A percentile compares a stretch with the other conserved stretches of the same genome.
These are phyloP conservation scores for Perithous albicinctus DNA, from an alignment of 2,888 invertebrate species.

Conservation along the genomic window DNA sequence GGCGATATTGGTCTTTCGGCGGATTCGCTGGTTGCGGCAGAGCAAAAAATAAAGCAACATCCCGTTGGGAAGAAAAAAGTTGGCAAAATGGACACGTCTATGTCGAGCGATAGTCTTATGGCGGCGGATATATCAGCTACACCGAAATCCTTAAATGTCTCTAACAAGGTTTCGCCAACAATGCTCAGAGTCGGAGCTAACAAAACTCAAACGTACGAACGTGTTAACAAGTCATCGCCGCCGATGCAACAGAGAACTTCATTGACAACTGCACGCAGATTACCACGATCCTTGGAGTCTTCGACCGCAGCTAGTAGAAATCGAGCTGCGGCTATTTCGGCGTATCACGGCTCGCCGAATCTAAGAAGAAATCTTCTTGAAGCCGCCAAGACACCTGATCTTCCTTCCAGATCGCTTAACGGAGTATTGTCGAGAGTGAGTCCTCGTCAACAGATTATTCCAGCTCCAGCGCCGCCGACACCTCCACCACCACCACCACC, in stretches of 20 bases:
- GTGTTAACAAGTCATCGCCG: constrained; percentile 79
- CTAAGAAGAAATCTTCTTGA: constrained; percentile 85
- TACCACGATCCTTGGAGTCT: constrained; percentile 80
- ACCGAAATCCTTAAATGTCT: constrained; percentile 77
- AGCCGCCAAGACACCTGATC: constrained; percentile 86
- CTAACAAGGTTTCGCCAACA: constrained; percentile 81
- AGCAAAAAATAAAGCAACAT: constrained; percentile 75
- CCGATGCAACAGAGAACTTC: constrained; percentile 79
- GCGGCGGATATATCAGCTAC: constrained; percentile 78
- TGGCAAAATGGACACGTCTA: constrained; percentile 81
- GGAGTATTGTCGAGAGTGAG: constrained; percentile 67
- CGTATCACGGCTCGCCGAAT: constrained; percentile 84
- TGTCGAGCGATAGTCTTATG: constrained; percentile 84
- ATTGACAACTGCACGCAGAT: constrained; percentile 73
- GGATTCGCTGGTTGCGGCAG: constrained; percentile 79
- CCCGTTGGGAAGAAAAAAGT: constrained; percentile 69
- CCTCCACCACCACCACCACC: too few relatives aligned
- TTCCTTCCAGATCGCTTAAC: constrained; percentile 78
- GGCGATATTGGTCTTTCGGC: constrained; percentile 80
- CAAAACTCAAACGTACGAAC: constrained; percentile 76
- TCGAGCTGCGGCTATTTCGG: constrained; percentile 78
- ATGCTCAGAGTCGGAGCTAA: constrained; percentile 71
- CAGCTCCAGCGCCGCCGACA: constrained; percentile 55
- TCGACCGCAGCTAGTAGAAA: constrained; percentile 83
- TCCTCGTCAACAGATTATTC: constrained; percentile 71